Evolutionary conservation across 2,797 vertebrate species (phyloP).

Genomic region (Phalloptychus januarius): DNA sequence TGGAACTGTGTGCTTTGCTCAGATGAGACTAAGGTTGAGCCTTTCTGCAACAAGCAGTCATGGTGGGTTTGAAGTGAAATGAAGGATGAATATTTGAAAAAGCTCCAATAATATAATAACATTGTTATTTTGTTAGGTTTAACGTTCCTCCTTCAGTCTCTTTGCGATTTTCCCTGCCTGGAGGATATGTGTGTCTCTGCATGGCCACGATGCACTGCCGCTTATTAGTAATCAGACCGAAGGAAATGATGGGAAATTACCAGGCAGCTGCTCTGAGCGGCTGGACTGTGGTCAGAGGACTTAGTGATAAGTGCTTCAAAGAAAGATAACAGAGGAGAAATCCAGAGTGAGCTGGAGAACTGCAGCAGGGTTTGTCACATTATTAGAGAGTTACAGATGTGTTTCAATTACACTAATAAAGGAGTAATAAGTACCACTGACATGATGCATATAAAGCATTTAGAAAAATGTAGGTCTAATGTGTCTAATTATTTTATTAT

Average conservation of each 20-base stretch:
- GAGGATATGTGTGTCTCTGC: slow-evolving; percentile 70
- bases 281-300: slow-evolving; percentile 9
- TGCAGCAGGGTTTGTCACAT: neutral
- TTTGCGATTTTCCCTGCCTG: slow-evolving; percentile 33
- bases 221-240: slow-evolving; percentile 48
- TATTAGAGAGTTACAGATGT: neutral
- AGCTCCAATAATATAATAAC: too few relatives aligned
- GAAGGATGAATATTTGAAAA: too few relatives aligned
- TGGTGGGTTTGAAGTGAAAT: neutral
- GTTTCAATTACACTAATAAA: neutral
- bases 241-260: slow-evolving; percentile 68
- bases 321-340: slow-evolving; percentile 4
- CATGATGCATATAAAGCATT: neutral
- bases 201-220: slow-evolving; percentile 63
- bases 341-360: neutral
- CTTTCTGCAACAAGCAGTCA: neutral
- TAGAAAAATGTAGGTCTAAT: neutral
- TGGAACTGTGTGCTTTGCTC: neutral
- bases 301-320: neutral
- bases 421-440: neutral
- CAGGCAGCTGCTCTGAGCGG: slow-evolving; percentile 20
- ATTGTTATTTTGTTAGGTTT: slow-evolving; percentile 21
- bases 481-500: neutral
- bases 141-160: slow-evolving; percentile 25
- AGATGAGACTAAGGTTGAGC: neutral